These are phyloP conservation scores for Phalacrocorax carbo DNA, from an alignment of 2,113 vertebrate species.

Conservation along the genomic window DNA sequence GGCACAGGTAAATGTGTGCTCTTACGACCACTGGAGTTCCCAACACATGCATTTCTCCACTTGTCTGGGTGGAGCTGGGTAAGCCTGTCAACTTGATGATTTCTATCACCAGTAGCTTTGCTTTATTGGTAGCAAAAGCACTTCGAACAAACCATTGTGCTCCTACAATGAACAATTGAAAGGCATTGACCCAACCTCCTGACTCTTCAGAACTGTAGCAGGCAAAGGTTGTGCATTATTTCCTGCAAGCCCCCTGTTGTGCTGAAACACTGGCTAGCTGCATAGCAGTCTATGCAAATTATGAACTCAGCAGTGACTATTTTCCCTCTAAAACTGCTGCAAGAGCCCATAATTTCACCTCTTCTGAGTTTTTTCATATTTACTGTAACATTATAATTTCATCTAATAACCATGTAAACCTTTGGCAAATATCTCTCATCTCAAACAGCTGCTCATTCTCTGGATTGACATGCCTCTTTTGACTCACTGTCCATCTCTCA, in stretches of 20 bases:
- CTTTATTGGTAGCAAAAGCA: neutral
- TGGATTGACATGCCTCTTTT: neutral
- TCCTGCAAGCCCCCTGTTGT: neutral
- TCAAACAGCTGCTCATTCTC: neutral
- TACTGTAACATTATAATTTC: neutral
- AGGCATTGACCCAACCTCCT: neutral
- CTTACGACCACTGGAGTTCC: accelerated
- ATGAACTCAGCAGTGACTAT: neutral
- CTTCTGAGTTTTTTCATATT: neutral
- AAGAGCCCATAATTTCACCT: neutral
- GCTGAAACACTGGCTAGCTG: neutral
- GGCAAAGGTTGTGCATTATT: neutral
- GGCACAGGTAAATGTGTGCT: neutral
- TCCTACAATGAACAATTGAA: neutral
- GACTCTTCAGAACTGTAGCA: neutral
- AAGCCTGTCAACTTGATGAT: neutral
- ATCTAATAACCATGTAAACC: neutral
- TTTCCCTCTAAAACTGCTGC: neutral
- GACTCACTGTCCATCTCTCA: neutral
- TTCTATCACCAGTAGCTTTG: neutral
- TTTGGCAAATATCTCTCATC: neutral
- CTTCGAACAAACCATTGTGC: neutral
- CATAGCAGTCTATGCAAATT: neutral
- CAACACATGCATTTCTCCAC: neutral
- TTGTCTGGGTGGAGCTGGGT: neutral